Conservation (phyloP, 2,113 vertebrate genomes). For the Galbula dea region DNA sequence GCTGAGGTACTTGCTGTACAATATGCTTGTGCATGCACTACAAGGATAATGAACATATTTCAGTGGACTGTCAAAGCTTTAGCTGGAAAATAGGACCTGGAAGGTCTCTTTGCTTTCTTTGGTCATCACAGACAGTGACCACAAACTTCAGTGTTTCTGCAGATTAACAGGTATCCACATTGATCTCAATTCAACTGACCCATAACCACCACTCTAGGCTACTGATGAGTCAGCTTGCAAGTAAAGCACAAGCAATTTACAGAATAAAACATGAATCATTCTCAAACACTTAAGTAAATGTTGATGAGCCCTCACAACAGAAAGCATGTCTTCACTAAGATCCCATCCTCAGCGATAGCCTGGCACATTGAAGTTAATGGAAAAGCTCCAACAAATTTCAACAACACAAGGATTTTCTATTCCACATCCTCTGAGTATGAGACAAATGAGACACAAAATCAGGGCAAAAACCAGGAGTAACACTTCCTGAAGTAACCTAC, state of each 20-base stretch:
- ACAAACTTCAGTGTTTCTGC: not conserved
- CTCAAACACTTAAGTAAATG: not conserved
- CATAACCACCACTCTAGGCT: not conserved
- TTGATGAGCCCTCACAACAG: not conserved
- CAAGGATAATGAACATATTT: not conserved
- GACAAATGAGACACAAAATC: not conserved
- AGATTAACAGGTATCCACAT: not conserved
- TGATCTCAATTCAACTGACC: not conserved
- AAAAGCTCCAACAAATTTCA: not conserved
- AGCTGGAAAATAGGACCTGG: not conserved
- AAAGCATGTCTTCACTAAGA: not conserved
- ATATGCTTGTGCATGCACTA: fast-evolving
- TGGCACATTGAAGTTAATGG: not conserved
- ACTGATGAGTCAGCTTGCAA: not conserved
- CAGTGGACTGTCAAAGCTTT: not conserved
- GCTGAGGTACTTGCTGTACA: not conserved
- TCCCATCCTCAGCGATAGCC: not conserved
- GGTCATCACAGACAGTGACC: not conserved
- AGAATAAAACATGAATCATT: not conserved
- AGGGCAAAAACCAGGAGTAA: not conserved
- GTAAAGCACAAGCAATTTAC: not conserved
- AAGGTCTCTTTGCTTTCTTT: not conserved
- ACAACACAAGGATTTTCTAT: not conserved
- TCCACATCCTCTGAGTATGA: not conserved
- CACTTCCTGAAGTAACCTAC: not conserved